Base-by-base conservation (phyloP, 1,140 invertebrate genomes). In the Andricus grossulariae region DNA sequence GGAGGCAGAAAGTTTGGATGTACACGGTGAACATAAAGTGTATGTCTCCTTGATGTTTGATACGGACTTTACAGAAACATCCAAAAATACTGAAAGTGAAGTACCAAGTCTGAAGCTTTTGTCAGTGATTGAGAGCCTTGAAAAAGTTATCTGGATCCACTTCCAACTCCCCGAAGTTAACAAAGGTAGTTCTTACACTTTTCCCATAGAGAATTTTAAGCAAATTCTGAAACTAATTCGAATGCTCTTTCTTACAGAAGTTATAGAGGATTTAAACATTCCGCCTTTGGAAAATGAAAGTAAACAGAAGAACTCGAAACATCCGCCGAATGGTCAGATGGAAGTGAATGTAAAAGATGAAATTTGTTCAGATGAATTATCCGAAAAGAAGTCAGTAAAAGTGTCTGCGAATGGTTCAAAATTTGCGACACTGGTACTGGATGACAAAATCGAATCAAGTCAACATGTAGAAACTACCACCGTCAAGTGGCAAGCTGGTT, bases 131-230 rank as follows among this genome's bases (percentile, higher is more conserved):
- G 91, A 93, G 79, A 90, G 90, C 70, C 93, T 93, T 82, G 90
- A 92, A 75, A 89, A 94, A 85, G 92, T 94, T 39, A 93, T 95
- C 79, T 92, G 92, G 74, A 85, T 96, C 55, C 92, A 92, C 84
- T 85, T 96, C 39, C 87, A 91, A 77, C 88, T 95, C 72, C 95
- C 94, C 57, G 92, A 93, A 77, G 91, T 90, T 25, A 92, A 92
- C 83, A 90, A 92, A 90, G 91, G 92, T 93, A 45, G 5, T 66
- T 66, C 15, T 66, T 66, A 5, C 3, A 16, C 32, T 15, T 13
- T 32, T 15, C 3, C 16, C 32, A 32, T 66, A 7, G 19, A 21
- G 19, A 8, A 60, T 60, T 60, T 60, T 2, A 45, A 45, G 39
- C 6, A 45, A 1, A 45, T 45, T 45, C 39, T 45, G 10, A 45